Evolutionary conservation across 2,797 vertebrate genomes (phyloP).

Genomic region (Fistularia commersonii): DNA sequence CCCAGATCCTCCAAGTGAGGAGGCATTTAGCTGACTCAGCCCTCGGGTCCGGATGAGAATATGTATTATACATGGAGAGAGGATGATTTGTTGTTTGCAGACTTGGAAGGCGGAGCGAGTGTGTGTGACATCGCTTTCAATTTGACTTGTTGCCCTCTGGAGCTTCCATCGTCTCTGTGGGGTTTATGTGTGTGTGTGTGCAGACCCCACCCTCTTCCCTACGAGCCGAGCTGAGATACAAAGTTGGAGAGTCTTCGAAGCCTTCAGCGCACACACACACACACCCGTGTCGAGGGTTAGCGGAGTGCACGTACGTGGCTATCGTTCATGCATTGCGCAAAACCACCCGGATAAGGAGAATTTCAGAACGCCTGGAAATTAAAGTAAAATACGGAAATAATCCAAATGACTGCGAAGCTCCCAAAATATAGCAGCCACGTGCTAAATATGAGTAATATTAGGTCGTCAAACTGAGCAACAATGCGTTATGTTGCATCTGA

Average conservation of each 20-base stretch:
- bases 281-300: constrained; percentile 5
- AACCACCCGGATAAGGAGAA: no score
- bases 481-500: no score
- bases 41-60: constrained; percentile 31
- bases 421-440: no score
- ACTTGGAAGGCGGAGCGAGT: constrained; percentile 11
- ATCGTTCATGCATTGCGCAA: no score
- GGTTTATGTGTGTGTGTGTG: constrained; percentile 29
- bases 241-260: constrained; percentile 19
- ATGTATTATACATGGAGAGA: constrained; percentile 53
- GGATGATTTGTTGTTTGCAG: constrained; percentile 49
- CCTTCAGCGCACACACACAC: constrained; percentile 12
- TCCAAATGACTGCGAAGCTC: no score
- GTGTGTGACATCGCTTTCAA: constrained; percentile 56
- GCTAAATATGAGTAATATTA: no score
- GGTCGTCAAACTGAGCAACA: no score
- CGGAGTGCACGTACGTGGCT: no score
- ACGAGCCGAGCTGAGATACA: constrained; percentile 18
- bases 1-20: constrained; percentile 38
- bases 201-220: constrained; percentile 22
- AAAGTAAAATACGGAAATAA: no score
- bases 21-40: constrained; percentile 52
- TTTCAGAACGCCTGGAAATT: no score
- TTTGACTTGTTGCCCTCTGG: constrained; percentile 37
- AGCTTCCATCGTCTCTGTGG: constrained; percentile 13